Evolutionary conservation across 2,113 vertebrate genomes (phyloP), one percentile per base, ranked within the genome.

Genomic region (Beaufortia kweichowensis): DNA sequence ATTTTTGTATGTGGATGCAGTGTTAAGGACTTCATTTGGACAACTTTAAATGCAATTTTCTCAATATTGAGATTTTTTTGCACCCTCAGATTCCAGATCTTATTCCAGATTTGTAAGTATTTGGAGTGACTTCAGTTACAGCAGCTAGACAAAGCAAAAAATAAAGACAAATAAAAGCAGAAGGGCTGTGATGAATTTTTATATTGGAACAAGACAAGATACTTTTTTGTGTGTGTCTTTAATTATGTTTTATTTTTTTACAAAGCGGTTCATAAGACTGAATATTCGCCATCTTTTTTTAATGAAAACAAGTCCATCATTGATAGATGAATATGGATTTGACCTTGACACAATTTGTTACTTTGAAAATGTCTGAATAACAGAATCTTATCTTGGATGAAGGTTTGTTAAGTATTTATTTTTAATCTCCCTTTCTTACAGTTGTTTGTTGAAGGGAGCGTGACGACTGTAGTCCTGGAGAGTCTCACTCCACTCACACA

Each of bases 391-490:
- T 21, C 48, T 53, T 53, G n/a, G 48, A 53, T 53, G 48, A 2
- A 53, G 48, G n/a, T 53, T 21, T 9, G 48, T 12, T 82, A 62
- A 78, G 72, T 28, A 8, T 0, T 72, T 12, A 41, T 17, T 4
- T 79, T 23, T 12, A 4, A 53, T 68, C 14, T 53, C 26, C 43
- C 9, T 62, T 55, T 80, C 62, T 26, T 63, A 1, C 67, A 99
- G 96, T 90, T 96, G 86, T 91, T 93, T 78, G 97, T 99, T 79
- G 95, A 93, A 11, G 94, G 96, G 31, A 90, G 90, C 57, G 91
- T 93, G 84, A 95, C 88, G 39, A 95, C 96, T 0, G 92, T 93
- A 39, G 93, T 98, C 11, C 88, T 99, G 71, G 92, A 90, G 83
- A 86, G 91, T 55, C 93, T 99, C 74, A 88, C 90, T 28, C 95